These are phyloP conservation scores for Streblospio benedicti DNA, from an alignment of 1,140 invertebrate genomes.

Conservation along the genomic window DNA sequence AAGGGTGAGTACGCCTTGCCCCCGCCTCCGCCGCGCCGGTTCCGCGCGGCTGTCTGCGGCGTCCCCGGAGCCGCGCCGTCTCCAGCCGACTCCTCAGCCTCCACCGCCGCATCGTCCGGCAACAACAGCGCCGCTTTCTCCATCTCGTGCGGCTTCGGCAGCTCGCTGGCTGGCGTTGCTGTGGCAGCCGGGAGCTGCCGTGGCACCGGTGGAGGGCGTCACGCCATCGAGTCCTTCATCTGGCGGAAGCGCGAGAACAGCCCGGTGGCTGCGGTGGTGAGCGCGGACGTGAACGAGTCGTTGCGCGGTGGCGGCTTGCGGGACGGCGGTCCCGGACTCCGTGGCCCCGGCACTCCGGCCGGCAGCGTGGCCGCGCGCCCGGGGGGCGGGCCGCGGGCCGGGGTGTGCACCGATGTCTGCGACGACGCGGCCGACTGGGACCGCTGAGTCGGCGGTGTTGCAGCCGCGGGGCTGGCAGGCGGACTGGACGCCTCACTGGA, in stretches of 20 bases:
- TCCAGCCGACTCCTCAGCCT: too few species aligned
- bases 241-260: conserved; percentile 67
- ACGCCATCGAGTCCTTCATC: conserved; percentile 79
- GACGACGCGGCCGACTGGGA: conserved; percentile 15
- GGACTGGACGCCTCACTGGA: too few species aligned
- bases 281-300: conserved; percentile 34
- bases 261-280: conserved; percentile 64
- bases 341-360: conserved; percentile 16
- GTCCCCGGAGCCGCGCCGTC: too few species aligned
- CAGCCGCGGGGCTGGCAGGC: too few species aligned
- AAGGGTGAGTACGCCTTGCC: too few species aligned
- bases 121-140: too few species aligned
- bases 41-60: too few species aligned
- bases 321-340: conserved; percentile 21
- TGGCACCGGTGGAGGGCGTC: conserved; percentile 17
- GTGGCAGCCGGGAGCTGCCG: neutral
- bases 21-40: too few species aligned
- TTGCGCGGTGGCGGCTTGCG: conserved; percentile 28
- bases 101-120: too few species aligned
- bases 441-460: neutral
- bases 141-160: neutral
- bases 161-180: neutral
- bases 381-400: conserved; percentile 19
- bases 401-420: conserved; percentile 57
- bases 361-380: conserved; percentile 10